Base-by-base conservation (phyloP, 2,797 vertebrate genomes). In the Argyrosomus regius region DNA sequence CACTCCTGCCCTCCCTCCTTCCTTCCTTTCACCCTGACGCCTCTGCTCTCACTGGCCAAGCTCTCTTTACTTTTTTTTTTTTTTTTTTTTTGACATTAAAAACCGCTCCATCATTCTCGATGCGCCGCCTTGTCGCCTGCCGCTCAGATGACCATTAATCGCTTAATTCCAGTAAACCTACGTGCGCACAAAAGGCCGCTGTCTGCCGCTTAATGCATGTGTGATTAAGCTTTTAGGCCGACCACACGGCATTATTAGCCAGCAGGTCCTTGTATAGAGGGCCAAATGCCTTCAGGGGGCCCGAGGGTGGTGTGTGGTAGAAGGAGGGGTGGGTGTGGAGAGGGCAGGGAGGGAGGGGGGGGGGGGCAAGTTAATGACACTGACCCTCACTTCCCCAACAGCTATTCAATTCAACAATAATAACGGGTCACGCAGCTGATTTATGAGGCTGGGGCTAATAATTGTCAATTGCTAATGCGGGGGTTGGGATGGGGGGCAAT, bases 121-220 rank as follows among this genome's bases (percentile, higher is more conserved):
- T 91, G 92, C 87, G 91, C 90, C 85, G 87, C 91, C 87, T 91
- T 93, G 94, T 94, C 96, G 96, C 95, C 96, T 97, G 97, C 97
- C 96, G 96, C 96, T 95, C 96, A 95, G 94, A 95, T 96, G 96
- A 96, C 97, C 96, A 95, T 96, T 97, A 97, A 98, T 98, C 97
- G 95, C 97, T 96, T 98, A 97, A 98, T 98, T 98, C 97, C 97
- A 97, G 97, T 96, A 97, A 98, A 97, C 94, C 97, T 96, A 92
- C 94, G 94, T 93, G 96, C 94, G 91, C 96, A 98, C 97, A 98
- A 98, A 97, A 94, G 96, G 93, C 95, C 95, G 96, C 97, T 98
- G 97, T 98, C 97, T 96, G 84, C 88, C 94, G 90, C 95, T 95
- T 96, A 96, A 97, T 96, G 96, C 95, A 96, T 96, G 95, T 95